Base-by-base conservation (phyloP, 92 coral and sea anemone species). In the Porites cylindrica region DNA sequence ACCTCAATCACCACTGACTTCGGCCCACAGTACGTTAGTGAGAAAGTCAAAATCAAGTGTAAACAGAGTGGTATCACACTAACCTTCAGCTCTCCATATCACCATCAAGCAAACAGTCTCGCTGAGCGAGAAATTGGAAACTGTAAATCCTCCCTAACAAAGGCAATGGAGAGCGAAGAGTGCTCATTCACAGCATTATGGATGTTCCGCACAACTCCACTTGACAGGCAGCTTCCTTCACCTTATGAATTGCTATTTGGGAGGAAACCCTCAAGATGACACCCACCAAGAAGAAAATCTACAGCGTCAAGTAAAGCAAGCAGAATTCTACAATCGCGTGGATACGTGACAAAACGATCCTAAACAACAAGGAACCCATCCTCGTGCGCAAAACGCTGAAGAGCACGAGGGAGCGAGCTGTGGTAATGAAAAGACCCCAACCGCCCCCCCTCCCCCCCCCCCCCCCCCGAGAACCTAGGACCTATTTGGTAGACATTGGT, bases 61-160 rank as follows among this genome's bases (percentile, higher is more conserved):
- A 71, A 89, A 89, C 66, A 65, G 9, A 77, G 85, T 12, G 70
- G 74, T 21, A 89, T 89, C 51, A 83, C 71, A 32, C 77, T 91
- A 18, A 53, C 78, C 17, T 83, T 84, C 32, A 83, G 94, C 70
- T 89, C 89, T 0, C 93, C 93, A 18, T 76, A 89, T 80, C 90
- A 88, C 56, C 85, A 89, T 69, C 93, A 89, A 65, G 78, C 89
- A 78, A 70, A 70, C 75, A 70, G 50, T 21, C 26, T 70, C 12
- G 75, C 75, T 21, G 75, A 70, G 75, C n/a, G 78, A 69, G 69
- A 32, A 18, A 72, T 89, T 52, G 93, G 93, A 20, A 84, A 29
- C 32, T 29, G 32, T 2, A 29, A 29, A 29, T 29, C 32, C 81
- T 2, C 80, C 26, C 75, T 82, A 86, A 75, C 47, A 75, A 92